Evolutionary conservation across 2,888 invertebrate species (phyloP), one percentile per base, ranked within the genome.

Genomic region (Calameuta pallipes): DNA sequence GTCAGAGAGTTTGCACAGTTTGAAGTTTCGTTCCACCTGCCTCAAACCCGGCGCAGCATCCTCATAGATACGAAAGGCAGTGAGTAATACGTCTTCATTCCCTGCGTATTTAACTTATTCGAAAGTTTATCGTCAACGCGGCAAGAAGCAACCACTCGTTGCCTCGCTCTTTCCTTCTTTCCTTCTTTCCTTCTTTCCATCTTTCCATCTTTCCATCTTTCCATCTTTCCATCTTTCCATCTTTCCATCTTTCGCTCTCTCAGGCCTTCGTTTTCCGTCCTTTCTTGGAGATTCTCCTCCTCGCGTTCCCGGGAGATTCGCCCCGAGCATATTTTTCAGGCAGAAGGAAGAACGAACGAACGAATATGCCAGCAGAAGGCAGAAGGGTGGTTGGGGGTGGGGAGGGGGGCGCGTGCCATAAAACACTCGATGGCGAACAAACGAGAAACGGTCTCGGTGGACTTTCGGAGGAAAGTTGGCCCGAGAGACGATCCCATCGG

Each of bases 41-140:
- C 33, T 23, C 15, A 30, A 73, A 35, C 35, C 69, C 34, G 12
- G 30, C 74, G 12, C 36, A 34, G 74, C 76, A 76, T 36, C 80
- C 78, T 79, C 75, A 68, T 30, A 70, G 70, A 36, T 70, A 78
- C 82, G 78, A 78, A 78, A 78, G 80, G 80, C 82, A 82, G 82
- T 82, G 82, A 84, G 86, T 84, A 86, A 86, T 86, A 84, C 82
- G 84, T 86, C 86, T 89, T 89, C 87, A 87, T 89, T 89, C 84
- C 81, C 84, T 83, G 84, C 83, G 85, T 88, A 87, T 89, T 90
- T 89, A 90, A 90, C 89, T 90, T 88, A 86, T 87, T 88, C 86
- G 85, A 89, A 90, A 90, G 87, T 89, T 90, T 89, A 88, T 88
- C 87, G 86, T 89, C 88, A 85, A 89, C 86, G 89, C 83, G 82